Percentiles rank a stretch among this genome's conserved stretches.
These are phyloP conservation scores for Stenoptilia bipunctidactyla DNA, from an alignment of 2,888 invertebrate genomes.

Conservation along the genomic window DNA sequence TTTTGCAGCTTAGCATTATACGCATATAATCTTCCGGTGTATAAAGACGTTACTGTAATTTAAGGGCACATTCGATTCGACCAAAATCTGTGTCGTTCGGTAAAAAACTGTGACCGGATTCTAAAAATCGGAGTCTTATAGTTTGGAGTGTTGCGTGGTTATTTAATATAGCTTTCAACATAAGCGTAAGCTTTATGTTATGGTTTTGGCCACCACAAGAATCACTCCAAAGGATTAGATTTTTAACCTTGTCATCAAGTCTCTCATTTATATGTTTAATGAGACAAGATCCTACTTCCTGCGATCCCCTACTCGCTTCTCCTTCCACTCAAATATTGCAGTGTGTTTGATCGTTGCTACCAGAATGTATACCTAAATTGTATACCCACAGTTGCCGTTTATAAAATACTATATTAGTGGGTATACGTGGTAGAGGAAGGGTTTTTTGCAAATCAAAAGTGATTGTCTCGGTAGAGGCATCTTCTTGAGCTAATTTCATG, in stretches of 20 bases:
- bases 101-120: constrained; percentile 1
- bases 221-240: not conserved
- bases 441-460: constrained; percentile 12
- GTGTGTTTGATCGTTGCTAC: constrained; percentile 11
- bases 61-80: not conserved
- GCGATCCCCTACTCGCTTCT: constrained; percentile 16
- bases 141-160: not conserved
- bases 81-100: constrained; percentile 1
- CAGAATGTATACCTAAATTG: constrained; percentile 15
- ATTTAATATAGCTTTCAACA: constrained; percentile 1
- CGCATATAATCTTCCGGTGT: constrained; percentile 1
- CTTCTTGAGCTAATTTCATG: constrained; percentile 6
- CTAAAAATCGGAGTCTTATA: not conserved
- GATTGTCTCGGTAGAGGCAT: constrained; percentile 5
- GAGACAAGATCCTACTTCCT: too few species aligned
- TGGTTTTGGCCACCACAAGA: not conserved
- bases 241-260: constrained; percentile 1
- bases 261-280: constrained; percentile 4
- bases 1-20: not conserved
- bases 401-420: constrained; percentile 14
- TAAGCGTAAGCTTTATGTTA: not conserved
- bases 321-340: constrained; percentile 16
- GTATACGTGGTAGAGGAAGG: constrained; percentile 10
- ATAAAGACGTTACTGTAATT: not conserved
- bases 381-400: constrained; percentile 16